Conservation (phyloP, 37 sponge, comb jelly and placozoan genomes). For the Chondrosia reniformis region DNA sequence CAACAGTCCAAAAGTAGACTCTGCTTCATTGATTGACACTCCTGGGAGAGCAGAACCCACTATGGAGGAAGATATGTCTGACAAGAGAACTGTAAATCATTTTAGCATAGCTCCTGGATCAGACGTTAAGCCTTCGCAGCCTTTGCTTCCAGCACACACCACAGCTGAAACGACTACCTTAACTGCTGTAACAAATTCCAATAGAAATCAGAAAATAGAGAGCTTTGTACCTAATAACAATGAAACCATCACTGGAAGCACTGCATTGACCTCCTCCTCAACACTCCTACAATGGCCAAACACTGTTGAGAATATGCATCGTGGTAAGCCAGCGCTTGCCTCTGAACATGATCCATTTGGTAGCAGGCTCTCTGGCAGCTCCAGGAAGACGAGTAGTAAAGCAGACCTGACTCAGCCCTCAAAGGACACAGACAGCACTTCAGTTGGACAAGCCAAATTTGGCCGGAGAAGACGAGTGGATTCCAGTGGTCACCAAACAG, state of each 20-base stretch:
- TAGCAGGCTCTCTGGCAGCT: background rate
- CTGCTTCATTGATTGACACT: background rate
- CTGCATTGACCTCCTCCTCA: background rate
- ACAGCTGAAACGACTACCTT: too few relatives aligned
- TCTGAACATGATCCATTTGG: slow-evolving; percentile 72
- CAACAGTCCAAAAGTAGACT: background rate
- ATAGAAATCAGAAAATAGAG: too few relatives aligned
- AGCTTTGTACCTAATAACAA: too few relatives aligned
- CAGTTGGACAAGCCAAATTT: background rate
- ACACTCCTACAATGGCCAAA: slow-evolving; percentile 5
- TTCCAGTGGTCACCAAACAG: too few relatives aligned
- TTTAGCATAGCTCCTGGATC: background rate
- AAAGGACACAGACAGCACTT: background rate
- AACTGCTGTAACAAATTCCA: too few relatives aligned
- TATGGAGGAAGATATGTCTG: background rate
- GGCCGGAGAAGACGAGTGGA: too few relatives aligned
- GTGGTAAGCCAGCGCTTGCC: slow-evolving; percentile 66
- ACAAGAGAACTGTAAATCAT: too few relatives aligned
- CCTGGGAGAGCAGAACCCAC: background rate
- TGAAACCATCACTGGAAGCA: too few relatives aligned
- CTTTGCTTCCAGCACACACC: background rate
- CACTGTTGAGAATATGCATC: slow-evolving; percentile 68
- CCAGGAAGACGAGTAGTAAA: background rate
- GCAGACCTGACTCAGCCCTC: background rate
- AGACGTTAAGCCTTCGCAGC: background rate